Conservation (phyloP, 2,113 vertebrate species). For the Crypturellus undulatus region DNA sequence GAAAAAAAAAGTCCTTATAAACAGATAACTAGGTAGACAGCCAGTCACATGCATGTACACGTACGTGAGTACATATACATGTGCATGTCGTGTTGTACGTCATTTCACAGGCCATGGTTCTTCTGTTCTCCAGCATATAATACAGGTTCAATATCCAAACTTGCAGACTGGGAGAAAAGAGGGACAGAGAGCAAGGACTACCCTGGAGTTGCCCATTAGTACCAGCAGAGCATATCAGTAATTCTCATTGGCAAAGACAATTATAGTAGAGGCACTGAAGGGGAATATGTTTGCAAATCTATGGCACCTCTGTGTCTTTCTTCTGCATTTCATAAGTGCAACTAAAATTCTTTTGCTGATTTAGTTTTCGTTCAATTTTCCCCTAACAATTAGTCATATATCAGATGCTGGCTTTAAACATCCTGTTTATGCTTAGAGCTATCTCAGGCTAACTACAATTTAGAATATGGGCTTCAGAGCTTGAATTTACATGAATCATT, state of each 20-base stretch:
- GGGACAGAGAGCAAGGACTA: background rate
- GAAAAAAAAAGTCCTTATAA: background rate
- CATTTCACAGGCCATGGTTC: background rate
- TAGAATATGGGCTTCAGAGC: background rate
- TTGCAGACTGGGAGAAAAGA: background rate
- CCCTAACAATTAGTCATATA: constrained; percentile 12
- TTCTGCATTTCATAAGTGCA: background rate
- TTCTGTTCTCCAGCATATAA: background rate
- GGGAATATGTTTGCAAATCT: background rate
- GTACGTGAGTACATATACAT: background rate
- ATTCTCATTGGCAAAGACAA: background rate
- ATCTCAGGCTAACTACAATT: background rate
- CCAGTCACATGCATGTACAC: background rate
- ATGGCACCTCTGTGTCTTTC: background rate
- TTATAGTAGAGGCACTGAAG: background rate
- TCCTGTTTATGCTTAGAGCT: background rate
- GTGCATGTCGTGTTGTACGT: background rate
- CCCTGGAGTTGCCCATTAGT: background rate
- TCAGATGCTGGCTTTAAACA: background rate
- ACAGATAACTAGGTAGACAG: background rate
- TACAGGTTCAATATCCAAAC: background rate
- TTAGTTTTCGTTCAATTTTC: background rate
- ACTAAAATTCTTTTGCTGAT: constrained; percentile 25
- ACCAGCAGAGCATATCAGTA: background rate
- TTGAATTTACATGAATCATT: constrained; percentile 15